Percentiles rank a stretch among this genome's conserved stretches.
Conservation (phyloP, 2,797 vertebrate genomes). For the Cyclura pinguis region DNA sequence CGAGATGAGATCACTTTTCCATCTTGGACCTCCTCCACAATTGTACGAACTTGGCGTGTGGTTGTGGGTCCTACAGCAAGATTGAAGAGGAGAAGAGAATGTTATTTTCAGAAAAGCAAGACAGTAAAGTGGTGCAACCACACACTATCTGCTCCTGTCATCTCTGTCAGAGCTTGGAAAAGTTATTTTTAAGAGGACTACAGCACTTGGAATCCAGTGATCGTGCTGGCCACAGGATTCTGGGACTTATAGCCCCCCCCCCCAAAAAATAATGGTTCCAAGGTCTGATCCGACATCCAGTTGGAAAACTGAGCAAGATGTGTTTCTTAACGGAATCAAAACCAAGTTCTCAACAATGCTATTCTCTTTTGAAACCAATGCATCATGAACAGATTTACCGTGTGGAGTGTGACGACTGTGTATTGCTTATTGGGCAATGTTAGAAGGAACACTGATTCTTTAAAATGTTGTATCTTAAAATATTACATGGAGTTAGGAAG, state of each 20-base stretch:
- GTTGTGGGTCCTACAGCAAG: conserved; percentile 50
- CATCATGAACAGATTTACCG: neutral
- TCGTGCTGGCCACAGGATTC: no score
- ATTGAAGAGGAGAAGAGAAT: neutral
- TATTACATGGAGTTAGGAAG: no score
- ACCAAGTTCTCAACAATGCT: neutral
- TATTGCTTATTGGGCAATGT: neutral
- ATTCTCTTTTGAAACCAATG: neutral
- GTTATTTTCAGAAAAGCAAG: neutral
- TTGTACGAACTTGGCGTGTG: conserved; percentile 76
- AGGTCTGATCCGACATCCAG: neutral
- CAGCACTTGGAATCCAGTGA: no score
- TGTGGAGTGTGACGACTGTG: neutral
- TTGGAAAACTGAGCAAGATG: neutral
- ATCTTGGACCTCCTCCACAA: conserved; percentile 78
- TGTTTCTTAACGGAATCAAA: neutral
- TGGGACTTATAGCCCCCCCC: no score
- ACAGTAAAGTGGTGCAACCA: neutral
- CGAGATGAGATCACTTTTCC: conserved; percentile 81
- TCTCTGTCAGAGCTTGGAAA: neutral
- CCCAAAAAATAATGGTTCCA: no score
- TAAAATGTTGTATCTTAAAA: neutral
- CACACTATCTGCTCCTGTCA: neutral
- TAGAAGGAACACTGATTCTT: neutral
- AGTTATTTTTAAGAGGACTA: no score